Evolutionary conservation across 2,113 vertebrate genomes (phyloP), one percentile per base, ranked within the genome.

Genomic region (Hippolais icterina): DNA sequence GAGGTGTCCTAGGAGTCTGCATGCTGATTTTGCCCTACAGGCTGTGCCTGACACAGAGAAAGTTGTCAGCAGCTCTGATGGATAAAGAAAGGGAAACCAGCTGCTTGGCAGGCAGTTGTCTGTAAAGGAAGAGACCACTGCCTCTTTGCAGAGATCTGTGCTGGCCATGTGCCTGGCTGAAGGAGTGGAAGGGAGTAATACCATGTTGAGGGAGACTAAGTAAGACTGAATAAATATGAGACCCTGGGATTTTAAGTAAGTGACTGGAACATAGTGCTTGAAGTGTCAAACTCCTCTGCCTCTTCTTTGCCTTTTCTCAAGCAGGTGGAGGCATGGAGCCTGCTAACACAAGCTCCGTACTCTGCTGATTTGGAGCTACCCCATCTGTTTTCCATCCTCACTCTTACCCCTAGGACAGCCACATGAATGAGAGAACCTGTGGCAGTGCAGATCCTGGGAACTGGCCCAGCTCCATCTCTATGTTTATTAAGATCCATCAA

Each of bases 71-170:
- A 66, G 57, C 37, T 83, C 78, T 93, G 90, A 87, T 13, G 16
- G 83, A 87, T 92, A 47, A 89, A 86, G 52, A 56, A 83, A 80
- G 89, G 53, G 85, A 87, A 90, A 83, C 25, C 50, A 96, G 78
- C 50, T 52, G 33, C 81, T 83, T 64, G 89, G 76, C 77, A 89
- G 78, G 7, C 4, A 14, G 56, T 61, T 18, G 13, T 81, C 88
- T 93, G 2, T 90, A 57, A 78, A 93, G 76, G 85, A 86, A 78
- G 90, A 89, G 92, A 90, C 76, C 93, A 29, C 56, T 96, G 79
- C 64, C 88, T 86, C 85, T 83, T 87, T 83, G 68, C 42, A 88
- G 64, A 75, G 94, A 78, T 93, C 59, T 60, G 33, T 81, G 87
- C 88, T 97, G 94, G 90, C 90, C 47, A 2, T 13, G 39, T 93